Evolutionary conservation across 2,797 vertebrate genomes (phyloP).

Genomic region (Schizothorax lantsangensis): DNA sequence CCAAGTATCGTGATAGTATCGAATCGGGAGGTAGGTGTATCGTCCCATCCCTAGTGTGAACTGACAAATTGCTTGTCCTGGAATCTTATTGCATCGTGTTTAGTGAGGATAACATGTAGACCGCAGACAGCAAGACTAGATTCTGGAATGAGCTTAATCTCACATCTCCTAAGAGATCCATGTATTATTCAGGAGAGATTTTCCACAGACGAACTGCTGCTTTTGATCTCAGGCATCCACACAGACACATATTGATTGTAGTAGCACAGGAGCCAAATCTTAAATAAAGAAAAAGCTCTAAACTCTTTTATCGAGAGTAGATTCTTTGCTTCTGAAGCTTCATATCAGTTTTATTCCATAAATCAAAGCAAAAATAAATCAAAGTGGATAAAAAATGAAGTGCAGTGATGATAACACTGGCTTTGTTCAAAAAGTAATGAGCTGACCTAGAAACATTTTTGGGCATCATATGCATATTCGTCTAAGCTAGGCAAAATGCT

Average conservation of each 20-base stretch:
- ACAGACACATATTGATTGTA: constrained; percentile 9
- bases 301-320: not conserved
- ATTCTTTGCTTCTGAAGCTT: not conserved
- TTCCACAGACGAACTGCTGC: constrained; percentile 28
- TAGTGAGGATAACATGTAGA: not conserved
- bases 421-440: not conserved
- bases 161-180: constrained; percentile 15
- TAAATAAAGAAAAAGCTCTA: constrained; percentile 8
- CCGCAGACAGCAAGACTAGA: not conserved
- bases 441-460: not conserved
- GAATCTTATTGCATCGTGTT: not conserved
- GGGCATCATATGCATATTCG: not conserved
- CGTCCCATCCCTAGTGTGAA: no score
- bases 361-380: not conserved
- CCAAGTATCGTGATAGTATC: no score
- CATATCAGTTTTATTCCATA: not conserved
- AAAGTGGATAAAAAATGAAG: not conserved
- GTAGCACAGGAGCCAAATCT: not conserved
- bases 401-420: not conserved
- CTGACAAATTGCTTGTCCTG: not conserved
- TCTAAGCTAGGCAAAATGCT: not conserved
- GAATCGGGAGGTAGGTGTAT: no score
- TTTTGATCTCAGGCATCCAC: constrained; percentile 54
- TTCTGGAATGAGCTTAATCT: not conserved
- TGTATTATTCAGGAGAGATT: constrained; percentile 61